Evolutionary conservation across 2,113 vertebrate genomes (phyloP).

Genomic region (Excalfactoria chinensis): DNA sequence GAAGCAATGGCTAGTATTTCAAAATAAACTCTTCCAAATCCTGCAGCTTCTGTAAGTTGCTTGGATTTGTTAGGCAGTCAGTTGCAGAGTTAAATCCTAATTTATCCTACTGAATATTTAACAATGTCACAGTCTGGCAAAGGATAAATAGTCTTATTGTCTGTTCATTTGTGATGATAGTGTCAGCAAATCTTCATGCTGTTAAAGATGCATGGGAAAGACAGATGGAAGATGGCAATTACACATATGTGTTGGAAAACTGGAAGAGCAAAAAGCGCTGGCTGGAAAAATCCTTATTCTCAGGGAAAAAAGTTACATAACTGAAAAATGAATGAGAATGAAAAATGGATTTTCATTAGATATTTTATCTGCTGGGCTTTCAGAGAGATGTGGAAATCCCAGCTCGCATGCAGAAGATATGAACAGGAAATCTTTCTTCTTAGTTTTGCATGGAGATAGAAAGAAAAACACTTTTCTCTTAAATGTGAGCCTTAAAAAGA

Average conservation of each 20-base stretch:
- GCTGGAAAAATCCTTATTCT: not conserved
- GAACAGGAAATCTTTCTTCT: not conserved
- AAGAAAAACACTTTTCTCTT: not conserved
- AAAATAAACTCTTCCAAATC: not conserved
- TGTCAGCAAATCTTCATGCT: not conserved
- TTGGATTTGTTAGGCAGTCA: not conserved
- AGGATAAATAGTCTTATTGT: not conserved
- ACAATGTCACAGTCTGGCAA: not conserved
- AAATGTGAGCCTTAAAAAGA: not conserved
- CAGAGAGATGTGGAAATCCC: not conserved
- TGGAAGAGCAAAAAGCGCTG: not conserved
- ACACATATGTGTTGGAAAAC: not conserved
- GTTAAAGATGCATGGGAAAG: not conserved
- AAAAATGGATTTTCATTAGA: not conserved
- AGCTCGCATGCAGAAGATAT: not conserved
- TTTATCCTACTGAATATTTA: not conserved
- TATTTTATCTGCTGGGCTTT: not conserved
- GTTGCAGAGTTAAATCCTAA: not conserved
- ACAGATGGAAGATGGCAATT: not conserved
- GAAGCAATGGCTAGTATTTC: not conserved
- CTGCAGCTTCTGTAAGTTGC: not conserved
- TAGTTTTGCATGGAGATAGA: not conserved
- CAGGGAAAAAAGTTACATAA: not conserved
- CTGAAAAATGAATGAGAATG: not conserved
- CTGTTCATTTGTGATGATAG: not conserved